phyloP scores from a whole-genome alignment of 2,888 invertebrate genomes.

The Drosophila borealis region DNA sequence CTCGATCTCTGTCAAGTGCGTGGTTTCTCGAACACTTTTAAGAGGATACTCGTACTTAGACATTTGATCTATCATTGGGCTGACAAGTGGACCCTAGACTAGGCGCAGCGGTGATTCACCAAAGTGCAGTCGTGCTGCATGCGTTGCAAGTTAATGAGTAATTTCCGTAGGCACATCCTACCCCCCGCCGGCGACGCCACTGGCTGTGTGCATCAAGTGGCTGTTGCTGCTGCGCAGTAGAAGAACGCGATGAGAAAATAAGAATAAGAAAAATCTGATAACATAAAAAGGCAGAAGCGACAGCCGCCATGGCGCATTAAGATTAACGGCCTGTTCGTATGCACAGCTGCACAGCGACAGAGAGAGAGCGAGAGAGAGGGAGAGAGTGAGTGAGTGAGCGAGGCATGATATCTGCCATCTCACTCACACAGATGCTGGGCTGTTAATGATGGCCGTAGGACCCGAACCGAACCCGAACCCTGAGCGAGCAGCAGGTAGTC shows the following conservation, averaged over 20 bases:
- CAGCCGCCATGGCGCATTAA: slow-evolving; percentile 78
- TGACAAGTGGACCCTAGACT: slow-evolving; percentile 18
- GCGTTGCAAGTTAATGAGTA: slow-evolving; percentile 69
- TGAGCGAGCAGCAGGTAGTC: slow-evolving; percentile 21
- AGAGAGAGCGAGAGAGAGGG: neutral
- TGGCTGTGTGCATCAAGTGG: slow-evolving; percentile 70
- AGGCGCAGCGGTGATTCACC: slow-evolving; percentile 31
- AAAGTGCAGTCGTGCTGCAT: slow-evolving; percentile 35
- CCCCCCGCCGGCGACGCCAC: slow-evolving; percentile 9
- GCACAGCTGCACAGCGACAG: slow-evolving; percentile 17
- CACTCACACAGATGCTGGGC: slow-evolving; percentile 6
- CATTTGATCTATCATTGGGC: slow-evolving; percentile 55
- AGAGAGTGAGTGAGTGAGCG: neutral
- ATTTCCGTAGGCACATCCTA: slow-evolving; percentile 71
- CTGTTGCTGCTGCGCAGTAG: slow-evolving; percentile 67
- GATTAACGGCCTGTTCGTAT: slow-evolving; percentile 67
- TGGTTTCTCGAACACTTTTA: slow-evolving; percentile 18
- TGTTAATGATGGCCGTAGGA: slow-evolving; percentile 46
- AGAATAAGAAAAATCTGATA: slow-evolving; percentile 68
- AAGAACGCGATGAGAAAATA: slow-evolving; percentile 62
- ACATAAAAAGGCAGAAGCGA: slow-evolving; percentile 75
- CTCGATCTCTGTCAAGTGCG: slow-evolving; percentile 23
- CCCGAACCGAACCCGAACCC: slow-evolving; percentile 13
- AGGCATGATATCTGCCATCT: neutral
- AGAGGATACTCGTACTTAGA: slow-evolving; percentile 51